Evolutionary conservation across 2,888 invertebrate genomes (phyloP).

Genomic region (Disparrhopalites patrizii): DNA sequence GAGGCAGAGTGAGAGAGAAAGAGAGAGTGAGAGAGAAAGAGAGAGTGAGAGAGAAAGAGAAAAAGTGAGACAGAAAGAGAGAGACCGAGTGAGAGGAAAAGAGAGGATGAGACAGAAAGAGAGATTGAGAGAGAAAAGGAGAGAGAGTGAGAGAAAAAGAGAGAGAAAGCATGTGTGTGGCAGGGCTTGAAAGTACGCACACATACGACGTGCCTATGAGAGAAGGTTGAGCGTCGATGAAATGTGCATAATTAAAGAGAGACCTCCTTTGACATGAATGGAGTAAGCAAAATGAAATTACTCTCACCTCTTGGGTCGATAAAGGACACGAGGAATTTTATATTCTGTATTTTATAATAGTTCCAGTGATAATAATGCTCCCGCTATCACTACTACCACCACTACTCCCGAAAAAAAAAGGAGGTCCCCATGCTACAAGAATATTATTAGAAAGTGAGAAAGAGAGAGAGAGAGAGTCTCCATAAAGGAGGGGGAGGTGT

Average conservation of each 20-base stretch:
- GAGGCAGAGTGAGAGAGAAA: too few species aligned
- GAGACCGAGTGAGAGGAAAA: too few species aligned
- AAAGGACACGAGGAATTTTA: slow-evolving; percentile 27
- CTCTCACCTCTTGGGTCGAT: slow-evolving; percentile 34
- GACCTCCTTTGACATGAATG: slow-evolving; percentile 33
- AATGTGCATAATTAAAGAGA: slow-evolving; percentile 37
- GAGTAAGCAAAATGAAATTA: slow-evolving; percentile 32
- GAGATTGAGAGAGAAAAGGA: background rate
- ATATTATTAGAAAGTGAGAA: background rate
- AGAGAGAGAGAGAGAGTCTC: background rate
- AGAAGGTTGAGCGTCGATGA: too few species aligned
- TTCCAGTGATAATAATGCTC: slow-evolving; percentile 13
- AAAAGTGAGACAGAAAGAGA: too few species aligned
- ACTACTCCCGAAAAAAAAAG: too few species aligned
- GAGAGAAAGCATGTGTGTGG: too few species aligned
- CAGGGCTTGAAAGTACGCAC: background rate
- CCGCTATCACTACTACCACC: too few species aligned
- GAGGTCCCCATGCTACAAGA: background rate
- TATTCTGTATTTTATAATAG: slow-evolving; percentile 28
- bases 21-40: too few species aligned
- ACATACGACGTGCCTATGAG: too few species aligned
- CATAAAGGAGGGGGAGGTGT: background rate
- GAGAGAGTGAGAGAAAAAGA: background rate
- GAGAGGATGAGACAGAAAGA: background rate
- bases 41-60: too few species aligned